Evolutionary conservation across 2,888 invertebrate species (phyloP).

Genomic region (Himalopsyche japonica): DNA sequence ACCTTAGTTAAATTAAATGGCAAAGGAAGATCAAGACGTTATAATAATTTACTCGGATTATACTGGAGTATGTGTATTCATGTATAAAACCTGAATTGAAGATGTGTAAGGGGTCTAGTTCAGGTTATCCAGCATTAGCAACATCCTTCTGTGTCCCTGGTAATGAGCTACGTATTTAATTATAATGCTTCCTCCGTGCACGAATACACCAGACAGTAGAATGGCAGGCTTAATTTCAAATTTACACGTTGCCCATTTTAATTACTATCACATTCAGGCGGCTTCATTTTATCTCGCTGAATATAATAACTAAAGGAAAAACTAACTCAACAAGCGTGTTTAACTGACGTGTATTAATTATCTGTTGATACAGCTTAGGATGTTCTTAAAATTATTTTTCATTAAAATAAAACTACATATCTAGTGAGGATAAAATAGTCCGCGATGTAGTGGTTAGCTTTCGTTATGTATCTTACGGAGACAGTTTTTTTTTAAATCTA

Average conservation of each 20-base stretch:
- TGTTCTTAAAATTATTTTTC: too few species aligned
- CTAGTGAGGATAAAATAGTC: too few species aligned
- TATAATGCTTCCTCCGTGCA: background rate
- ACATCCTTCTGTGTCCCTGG: background rate
- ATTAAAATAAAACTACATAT: too few species aligned
- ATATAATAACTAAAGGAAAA: background rate
- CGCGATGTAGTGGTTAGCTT: too few species aligned
- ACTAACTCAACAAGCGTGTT: too few species aligned
- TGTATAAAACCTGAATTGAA: background rate
- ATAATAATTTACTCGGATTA: background rate
- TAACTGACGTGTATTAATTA: too few species aligned
- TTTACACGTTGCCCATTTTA: background rate
- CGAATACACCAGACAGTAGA: background rate
- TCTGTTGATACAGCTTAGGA: too few species aligned
- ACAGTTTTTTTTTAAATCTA: too few species aligned
- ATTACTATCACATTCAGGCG: background rate
- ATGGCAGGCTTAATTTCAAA: background rate
- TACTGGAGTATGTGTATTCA: background rate
- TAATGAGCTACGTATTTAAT: background rate
- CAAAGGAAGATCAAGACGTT: background rate
- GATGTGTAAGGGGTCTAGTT: background rate
- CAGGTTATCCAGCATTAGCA: background rate
- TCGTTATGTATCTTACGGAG: too few species aligned
- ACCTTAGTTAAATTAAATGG: background rate
- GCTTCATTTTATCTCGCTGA: background rate